Evolutionary conservation across 2,888 invertebrate genomes (phyloP), one percentile per base, ranked within the genome.

Genomic region (Trissonchulus sp.): DNA sequence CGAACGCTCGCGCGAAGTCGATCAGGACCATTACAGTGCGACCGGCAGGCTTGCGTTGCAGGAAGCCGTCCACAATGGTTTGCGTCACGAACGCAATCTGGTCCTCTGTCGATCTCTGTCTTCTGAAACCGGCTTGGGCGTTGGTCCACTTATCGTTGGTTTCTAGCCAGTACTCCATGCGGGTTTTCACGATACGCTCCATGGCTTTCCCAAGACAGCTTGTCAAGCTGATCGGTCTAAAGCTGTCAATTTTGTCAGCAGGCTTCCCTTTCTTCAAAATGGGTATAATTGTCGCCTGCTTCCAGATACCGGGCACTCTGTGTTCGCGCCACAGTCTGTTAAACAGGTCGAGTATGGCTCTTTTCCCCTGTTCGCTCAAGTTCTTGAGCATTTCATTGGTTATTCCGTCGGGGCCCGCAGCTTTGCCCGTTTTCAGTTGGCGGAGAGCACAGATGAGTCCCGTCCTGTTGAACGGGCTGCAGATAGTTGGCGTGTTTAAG

Each of bases 211-310:
- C 65, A 15, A 65, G 8, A 65, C 65, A 65, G 8, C 8, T 15
- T n/a, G n/a, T 3, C 8, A n/a, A 65, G 65, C 65, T 65, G 65
- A 65, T 3, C 34, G 65, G 65, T 30, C 65, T 8, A 34, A 31
- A 65, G 65, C 8, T 15, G 15, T 18, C 28, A 3, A n/a, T 3
- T 8, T 65, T 8, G 65, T 65, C n/a, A 8, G 65, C 8, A 31
- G 65, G 65, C 34, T 65, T 65, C 15, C 65, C 65, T 30, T 3
- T 3, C n/a, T 65, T 65, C 8, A 65, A 30, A 65, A 65, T 65
- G 15, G 8, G 65, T 65, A 65, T 65, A n/a, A 65, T 65, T 30
- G 28, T n/a, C 8, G 65, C 65, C 15, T 34, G 65, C 34, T 65
- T 65, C 65, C 15, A 65, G 15, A 30, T 30, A 30, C 8, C 8